Evolutionary conservation across 2,888 invertebrate genomes (phyloP).

Genomic region (Unio pictorum): DNA sequence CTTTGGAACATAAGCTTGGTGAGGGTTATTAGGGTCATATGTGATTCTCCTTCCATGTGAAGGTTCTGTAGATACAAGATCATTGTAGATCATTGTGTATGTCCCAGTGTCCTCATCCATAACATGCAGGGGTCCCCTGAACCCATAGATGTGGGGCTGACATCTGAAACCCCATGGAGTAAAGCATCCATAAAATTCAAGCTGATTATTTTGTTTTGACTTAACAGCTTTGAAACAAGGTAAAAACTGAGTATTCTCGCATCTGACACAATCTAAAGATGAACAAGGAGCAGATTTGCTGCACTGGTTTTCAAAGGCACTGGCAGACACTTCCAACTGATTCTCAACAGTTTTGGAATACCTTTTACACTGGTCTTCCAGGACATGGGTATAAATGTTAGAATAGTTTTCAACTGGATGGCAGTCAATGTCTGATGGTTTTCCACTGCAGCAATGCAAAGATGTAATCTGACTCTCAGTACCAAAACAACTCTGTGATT

Average conservation of each 20-base stretch:
- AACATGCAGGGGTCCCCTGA: conserved; percentile 38
- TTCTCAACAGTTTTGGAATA: too few relatives aligned
- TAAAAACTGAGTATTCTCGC: neutral
- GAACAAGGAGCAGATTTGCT: too few relatives aligned
- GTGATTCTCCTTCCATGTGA: conserved; percentile 9
- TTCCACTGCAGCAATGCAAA: too few relatives aligned
- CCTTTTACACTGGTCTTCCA: too few relatives aligned
- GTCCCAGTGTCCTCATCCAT: conserved; percentile 28
- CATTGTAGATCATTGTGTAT: conserved; percentile 35
- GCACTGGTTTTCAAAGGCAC: too few relatives aligned
- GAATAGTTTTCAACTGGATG: too few relatives aligned
- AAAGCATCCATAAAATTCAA: conserved; percentile 44
- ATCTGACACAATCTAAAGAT: neutral
- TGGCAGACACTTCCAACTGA: too few relatives aligned
- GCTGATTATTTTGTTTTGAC: conserved; percentile 5
- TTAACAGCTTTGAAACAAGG: neutral
- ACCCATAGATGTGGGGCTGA: conserved; percentile 42
- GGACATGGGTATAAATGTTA: too few relatives aligned
- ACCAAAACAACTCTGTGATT: too few relatives aligned
- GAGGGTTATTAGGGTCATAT: conserved; percentile 2
- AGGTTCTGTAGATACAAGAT: conserved; percentile 16
- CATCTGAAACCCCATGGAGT: conserved; percentile 47
- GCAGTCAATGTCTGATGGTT: too few relatives aligned
- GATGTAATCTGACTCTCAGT: too few relatives aligned
- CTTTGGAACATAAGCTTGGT: conserved; percentile 17